Conservation (phyloP, 1,140 invertebrate species). For the Drosophila pallidifrons region DNA sequence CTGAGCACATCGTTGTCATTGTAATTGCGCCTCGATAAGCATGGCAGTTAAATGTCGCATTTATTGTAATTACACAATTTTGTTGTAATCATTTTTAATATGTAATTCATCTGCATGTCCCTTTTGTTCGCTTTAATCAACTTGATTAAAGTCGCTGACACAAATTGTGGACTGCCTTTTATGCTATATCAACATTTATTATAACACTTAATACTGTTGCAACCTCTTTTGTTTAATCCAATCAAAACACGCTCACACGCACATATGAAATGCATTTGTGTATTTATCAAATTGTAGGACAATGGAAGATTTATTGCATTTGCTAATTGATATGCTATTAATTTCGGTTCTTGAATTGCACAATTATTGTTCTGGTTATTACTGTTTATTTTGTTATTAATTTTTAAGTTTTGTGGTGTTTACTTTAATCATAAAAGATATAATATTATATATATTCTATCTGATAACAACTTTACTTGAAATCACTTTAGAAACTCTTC, state of each 20-base stretch:
- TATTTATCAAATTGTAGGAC: slow-evolving; percentile 16
- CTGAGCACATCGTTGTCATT: slow-evolving; percentile 63
- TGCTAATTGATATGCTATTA: slow-evolving; percentile 23
- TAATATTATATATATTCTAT: too few species aligned
- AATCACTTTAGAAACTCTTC: too few species aligned
- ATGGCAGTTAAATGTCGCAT: slow-evolving; percentile 81
- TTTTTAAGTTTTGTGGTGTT: too few species aligned
- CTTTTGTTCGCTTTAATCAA: slow-evolving; percentile 50
- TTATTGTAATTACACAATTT: slow-evolving; percentile 79
- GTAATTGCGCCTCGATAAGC: slow-evolving; percentile 77
- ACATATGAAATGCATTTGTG: not conserved
- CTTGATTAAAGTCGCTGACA: slow-evolving; percentile 59
- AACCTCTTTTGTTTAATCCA: slow-evolving; percentile 19
- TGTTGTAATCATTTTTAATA: slow-evolving; percentile 65
- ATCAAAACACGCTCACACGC: not conserved
- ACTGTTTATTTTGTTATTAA: not conserved
- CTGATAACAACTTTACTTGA: too few species aligned
- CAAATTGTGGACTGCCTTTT: slow-evolving; percentile 44
- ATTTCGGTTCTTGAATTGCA: slow-evolving; percentile 11
- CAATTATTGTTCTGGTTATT: not conserved
- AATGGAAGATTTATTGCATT: slow-evolving; percentile 35
- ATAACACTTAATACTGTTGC: slow-evolving; percentile 41
- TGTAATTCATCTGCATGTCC: slow-evolving; percentile 36
- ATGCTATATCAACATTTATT: slow-evolving; percentile 45
- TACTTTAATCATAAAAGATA: too few species aligned